phyloP scores from a whole-genome alignment of 2,113 vertebrate species.

The rat (Rattus norvegicus) region GRCr8 NC_086019.1:137897501-137898000 shows the following conservation, averaged over 20 bases:
- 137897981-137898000: background rate
- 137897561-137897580: background rate
- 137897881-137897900: background rate
- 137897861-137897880: rapidly evolving
- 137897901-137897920: background rate
- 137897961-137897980: background rate
- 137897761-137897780: background rate
- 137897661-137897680: background rate
- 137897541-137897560: background rate
- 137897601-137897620: background rate
- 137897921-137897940: background rate
- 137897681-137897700: background rate
- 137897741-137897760: too few species aligned
- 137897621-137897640: background rate
- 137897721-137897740: too few species aligned
- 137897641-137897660: background rate
- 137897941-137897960: background rate
- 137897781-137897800: background rate
- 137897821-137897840: background rate
- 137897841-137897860: rapidly evolving
- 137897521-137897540: background rate
- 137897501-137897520: background rate
- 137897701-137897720: background rate
- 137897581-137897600: background rate
- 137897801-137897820: background rate